These are phyloP conservation scores for Phthorimaea operculella DNA, from an alignment of 1,140 invertebrate species.

Conservation along the genomic window DNA sequence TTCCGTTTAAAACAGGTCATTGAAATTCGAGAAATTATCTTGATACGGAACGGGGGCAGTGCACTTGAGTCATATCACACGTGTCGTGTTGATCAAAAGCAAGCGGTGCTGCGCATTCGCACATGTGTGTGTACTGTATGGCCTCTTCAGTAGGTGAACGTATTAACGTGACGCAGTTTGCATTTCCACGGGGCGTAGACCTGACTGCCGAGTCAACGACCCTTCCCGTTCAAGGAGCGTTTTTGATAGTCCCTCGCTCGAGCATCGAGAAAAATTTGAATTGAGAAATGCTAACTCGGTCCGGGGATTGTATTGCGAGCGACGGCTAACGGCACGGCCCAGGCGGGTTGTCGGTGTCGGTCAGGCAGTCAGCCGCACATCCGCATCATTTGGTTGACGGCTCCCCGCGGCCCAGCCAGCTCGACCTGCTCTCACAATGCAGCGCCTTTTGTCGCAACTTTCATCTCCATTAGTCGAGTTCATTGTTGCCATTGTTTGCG, in stretches of 20 bases:
- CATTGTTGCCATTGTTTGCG: slow-evolving; percentile 7
- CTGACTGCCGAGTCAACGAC: slow-evolving; percentile 7
- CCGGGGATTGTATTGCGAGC: neutral
- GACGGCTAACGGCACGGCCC: slow-evolving; percentile 6
- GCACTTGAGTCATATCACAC: slow-evolving; percentile 32
- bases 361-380: slow-evolving; percentile 27
- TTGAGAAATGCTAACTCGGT: neutral
- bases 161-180: slow-evolving; percentile 9
- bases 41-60: slow-evolving; percentile 23
- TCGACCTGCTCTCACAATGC: slow-evolving; percentile 11
- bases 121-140: neutral
- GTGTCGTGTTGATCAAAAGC: slow-evolving; percentile 24
- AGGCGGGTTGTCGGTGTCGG: slow-evolving; percentile 8
- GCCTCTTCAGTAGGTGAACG: neutral
- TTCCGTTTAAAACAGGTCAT: neutral
- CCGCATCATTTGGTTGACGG: slow-evolving; percentile 17
- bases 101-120: slow-evolving; percentile 9
- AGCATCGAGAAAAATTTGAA: neutral
- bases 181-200: slow-evolving; percentile 6
- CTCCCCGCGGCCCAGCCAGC: slow-evolving; percentile 2
- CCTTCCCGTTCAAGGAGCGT: neutral
- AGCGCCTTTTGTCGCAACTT: slow-evolving; percentile 4
- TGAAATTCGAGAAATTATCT: slow-evolving; percentile 6
- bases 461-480: neutral
- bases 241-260: slow-evolving; percentile 3